Percentiles rank a stretch among this genome's conserved stretches.
phyloP scores from a whole-genome alignment of 2,888 invertebrate genomes.

The Eupithecia pulchellata region DNA sequence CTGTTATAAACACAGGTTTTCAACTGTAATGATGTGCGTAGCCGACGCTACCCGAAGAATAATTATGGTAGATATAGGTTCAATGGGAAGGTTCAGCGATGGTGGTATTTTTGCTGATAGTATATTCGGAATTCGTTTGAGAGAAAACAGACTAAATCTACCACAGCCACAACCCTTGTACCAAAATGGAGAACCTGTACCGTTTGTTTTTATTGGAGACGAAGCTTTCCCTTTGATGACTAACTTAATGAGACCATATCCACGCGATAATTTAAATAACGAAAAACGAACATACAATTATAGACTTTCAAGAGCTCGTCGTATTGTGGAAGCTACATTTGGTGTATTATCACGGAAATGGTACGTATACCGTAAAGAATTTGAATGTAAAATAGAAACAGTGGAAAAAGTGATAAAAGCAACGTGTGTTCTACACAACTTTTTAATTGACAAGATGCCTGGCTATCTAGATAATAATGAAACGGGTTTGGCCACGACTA shows the following conservation, averaged over 20 bases:
- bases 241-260: conserved; percentile 47
- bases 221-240: conserved; percentile 39
- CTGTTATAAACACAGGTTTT: conserved; percentile 33
- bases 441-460: conserved; percentile 36
- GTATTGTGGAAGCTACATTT: conserved; percentile 47
- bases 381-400: conserved; percentile 36
- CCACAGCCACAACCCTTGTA: conserved; percentile 31
- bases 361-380: conserved; percentile 42
- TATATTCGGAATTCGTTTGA: conserved; percentile 32
- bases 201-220: conserved; percentile 38
- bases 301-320: conserved; percentile 44
- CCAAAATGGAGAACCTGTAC: conserved; percentile 19
- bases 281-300: conserved; percentile 45
- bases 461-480: conserved; percentile 33
- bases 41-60: conserved; percentile 30
- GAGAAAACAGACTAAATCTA: conserved; percentile 30
- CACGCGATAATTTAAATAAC: conserved; percentile 37
- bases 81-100: conserved; percentile 40
- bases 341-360: conserved; percentile 45
- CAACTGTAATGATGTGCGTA: conserved; percentile 36
- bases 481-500: conserved; percentile 36
- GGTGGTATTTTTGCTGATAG: conserved; percentile 35
- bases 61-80: conserved; percentile 39
- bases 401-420: too few species aligned
- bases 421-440: conserved; percentile 42